Evolutionary conservation across 2,888 invertebrate genomes (phyloP), one percentile per base, ranked within the genome.

Genomic region (Hypsopygia costalis): DNA sequence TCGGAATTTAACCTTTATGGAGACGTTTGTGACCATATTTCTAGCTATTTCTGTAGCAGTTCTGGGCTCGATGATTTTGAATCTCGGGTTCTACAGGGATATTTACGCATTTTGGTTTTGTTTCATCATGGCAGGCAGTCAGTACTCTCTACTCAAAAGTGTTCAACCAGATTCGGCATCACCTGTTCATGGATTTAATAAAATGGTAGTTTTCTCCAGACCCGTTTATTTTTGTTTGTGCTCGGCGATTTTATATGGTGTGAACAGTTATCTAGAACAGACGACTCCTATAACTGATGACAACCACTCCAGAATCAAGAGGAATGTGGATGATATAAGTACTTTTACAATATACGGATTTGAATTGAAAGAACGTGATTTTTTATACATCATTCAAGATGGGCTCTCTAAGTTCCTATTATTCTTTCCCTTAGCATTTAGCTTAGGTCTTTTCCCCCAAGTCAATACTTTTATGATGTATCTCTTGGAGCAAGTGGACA

Each of bases 121-220:
- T 83, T 95, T 98, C 59, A 96, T 98, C n/a, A 97, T 98, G 60
- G 99, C 99, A 0, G 95, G 98, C 9, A 97, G 98, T 65, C 99
- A 99, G 79, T 99, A 99, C 80, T 98, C 98, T 0, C 86, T 99
- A 52, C 83, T 98, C 50, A 99, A 98, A 86, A 98, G 98, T 55
- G 99, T 99, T 1, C 99, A 99, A 69, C 99, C 99, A 0, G 99
- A 99, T 80, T 98, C 99, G 0, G 96, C 99, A 0, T 99, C 99
- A 1, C 99, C 99, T 0, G 98, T 98, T 28, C 99, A 99, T 78
- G 98, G 98, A 7, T 98, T 97, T 69, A 99, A 99, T 76, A 93
- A 96, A 61, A 93, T 98, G 60, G 97, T 98, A 27, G 95, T 97
- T 25, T 98, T 97, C 74, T 97, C 97, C 11, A 91, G 98, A 47